Percentiles rank a stretch among this genome's conserved stretches.
Evolutionary conservation across 2,888 invertebrate species (phyloP).

Genomic region (Choreutis nemorana): DNA sequence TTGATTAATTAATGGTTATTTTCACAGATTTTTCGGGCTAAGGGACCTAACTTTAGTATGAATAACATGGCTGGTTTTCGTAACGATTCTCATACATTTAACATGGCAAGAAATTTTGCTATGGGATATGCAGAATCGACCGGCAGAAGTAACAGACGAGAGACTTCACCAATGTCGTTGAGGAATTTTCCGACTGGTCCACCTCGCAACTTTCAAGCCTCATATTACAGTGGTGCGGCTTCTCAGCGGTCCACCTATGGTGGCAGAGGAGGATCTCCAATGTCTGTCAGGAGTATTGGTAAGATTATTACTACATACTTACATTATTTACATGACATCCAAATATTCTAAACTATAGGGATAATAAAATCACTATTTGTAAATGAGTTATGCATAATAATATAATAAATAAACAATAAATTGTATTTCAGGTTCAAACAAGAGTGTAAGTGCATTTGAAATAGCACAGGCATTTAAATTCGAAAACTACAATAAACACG

Average conservation of each 20-base stretch:
- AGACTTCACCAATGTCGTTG: slow-evolving; percentile 30
- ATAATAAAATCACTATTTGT: too few species aligned
- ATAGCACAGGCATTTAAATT: slow-evolving; percentile 32
- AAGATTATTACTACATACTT: slow-evolving; percentile 9
- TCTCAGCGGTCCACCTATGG: slow-evolving; percentile 24
- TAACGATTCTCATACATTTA: slow-evolving; percentile 24
- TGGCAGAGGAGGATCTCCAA: slow-evolving; percentile 37
- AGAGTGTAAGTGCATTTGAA: slow-evolving; percentile 30
- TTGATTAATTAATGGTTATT: slow-evolving; percentile 1
- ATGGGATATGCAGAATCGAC: slow-evolving; percentile 20
- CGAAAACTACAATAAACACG: slow-evolving; percentile 29
- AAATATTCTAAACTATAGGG: background rate
- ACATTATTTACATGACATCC: background rate
- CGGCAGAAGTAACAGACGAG: slow-evolving; percentile 24
- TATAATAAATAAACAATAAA: too few species aligned
- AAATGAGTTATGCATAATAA: too few species aligned
- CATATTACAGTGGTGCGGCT: slow-evolving; percentile 16
- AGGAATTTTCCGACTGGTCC: slow-evolving; percentile 25
- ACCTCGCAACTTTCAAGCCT: slow-evolving; percentile 20
- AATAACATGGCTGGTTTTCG: slow-evolving; percentile 23
- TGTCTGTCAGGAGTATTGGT: slow-evolving; percentile 41
- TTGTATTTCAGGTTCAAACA: slow-evolving; percentile 34
- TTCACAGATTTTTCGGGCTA: slow-evolving; percentile 30
- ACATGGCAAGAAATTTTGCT: slow-evolving; percentile 24
- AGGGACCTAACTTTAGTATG: slow-evolving; percentile 27